A percentile compares a stretch with the other conserved stretches of the same genome.
Evolutionary conservation across 2,797 vertebrate species (phyloP).

Genomic region (Prunella strophiata): DNA sequence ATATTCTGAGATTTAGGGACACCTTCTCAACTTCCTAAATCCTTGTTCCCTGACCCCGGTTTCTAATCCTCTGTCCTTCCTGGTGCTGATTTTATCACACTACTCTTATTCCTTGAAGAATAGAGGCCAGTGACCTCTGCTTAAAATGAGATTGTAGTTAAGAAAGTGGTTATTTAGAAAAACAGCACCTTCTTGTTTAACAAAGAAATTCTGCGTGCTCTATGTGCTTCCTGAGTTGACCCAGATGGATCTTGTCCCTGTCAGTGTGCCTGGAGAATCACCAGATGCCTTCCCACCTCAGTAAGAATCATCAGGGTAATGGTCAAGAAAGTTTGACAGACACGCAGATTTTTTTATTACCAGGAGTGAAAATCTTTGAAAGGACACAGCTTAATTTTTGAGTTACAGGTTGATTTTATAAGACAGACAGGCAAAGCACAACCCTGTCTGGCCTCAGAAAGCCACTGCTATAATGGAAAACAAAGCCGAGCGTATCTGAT

Average conservation of each 20-base stretch:
- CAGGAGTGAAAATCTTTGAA: not conserved
- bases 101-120: constrained; percentile 6
- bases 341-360: not conserved
- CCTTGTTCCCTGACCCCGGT: not conserved
- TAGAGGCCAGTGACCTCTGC: not conserved
- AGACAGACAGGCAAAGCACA: not conserved
- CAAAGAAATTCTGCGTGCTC: not conserved
- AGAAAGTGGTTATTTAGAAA: not conserved
- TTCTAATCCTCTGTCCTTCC: constrained; percentile 34
- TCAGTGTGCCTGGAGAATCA: not conserved
- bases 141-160: constrained; percentile 10
- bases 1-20: constrained; percentile 28
- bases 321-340: not conserved
- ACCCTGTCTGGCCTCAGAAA: not conserved
- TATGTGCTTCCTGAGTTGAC: not conserved
- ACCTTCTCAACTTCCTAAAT: constrained; percentile 32
- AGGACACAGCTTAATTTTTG: not conserved
- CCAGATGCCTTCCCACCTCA: not conserved
- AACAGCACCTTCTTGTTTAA: not conserved
- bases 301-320: not conserved
- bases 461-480: not conserved
- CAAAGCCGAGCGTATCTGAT: not conserved
- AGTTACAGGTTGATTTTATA: not conserved
- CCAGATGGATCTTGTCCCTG: not conserved
- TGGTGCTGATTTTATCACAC: constrained; percentile 36